Conservation (phyloP, 2,797 vertebrate species). For the Gambusia yucatana region DNA sequence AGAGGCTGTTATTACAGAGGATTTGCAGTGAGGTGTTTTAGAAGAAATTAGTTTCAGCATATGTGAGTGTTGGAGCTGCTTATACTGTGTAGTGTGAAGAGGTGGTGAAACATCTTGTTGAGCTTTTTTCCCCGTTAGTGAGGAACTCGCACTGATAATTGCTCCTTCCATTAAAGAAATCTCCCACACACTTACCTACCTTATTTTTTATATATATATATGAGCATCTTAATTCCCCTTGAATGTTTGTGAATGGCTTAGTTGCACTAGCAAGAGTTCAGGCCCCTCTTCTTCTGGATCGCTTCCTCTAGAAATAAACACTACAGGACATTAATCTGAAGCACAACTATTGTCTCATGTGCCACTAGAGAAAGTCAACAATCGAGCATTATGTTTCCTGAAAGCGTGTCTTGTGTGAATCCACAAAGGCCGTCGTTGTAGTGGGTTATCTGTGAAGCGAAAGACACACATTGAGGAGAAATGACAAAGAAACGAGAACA, state of each 20-base stretch:
- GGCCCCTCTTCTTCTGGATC: slow-evolving; percentile 53
- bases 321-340: slow-evolving; percentile 72
- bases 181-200: neutral
- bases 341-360: slow-evolving; percentile 81
- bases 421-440: slow-evolving; percentile 91
- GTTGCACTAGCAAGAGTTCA: slow-evolving; percentile 42
- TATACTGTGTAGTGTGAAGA: slow-evolving; percentile 17
- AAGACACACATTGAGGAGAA: slow-evolving; percentile 86
- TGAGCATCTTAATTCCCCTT: slow-evolving; percentile 18
- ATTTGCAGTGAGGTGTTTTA: slow-evolving; percentile 17
- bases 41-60: slow-evolving; percentile 14
- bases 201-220: slow-evolving; percentile 1
- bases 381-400: slow-evolving; percentile 86
- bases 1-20: slow-evolving; percentile 7
- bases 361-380: slow-evolving; percentile 89
- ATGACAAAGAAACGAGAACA: slow-evolving; percentile 81
- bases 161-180: slow-evolving; percentile 4
- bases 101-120: slow-evolving; percentile 17
- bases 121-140: neutral
- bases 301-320: slow-evolving; percentile 71
- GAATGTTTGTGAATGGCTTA: slow-evolving; percentile 27
- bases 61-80: slow-evolving; percentile 10
- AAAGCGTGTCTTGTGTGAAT: slow-evolving; percentile 88
- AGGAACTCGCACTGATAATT: slow-evolving; percentile 1
- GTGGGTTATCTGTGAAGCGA: slow-evolving; percentile 84